Evolutionary conservation across 1,140 invertebrate genomes (phyloP), one percentile per base, ranked within the genome.

Genomic region (Brachionus paranguensis): DNA sequence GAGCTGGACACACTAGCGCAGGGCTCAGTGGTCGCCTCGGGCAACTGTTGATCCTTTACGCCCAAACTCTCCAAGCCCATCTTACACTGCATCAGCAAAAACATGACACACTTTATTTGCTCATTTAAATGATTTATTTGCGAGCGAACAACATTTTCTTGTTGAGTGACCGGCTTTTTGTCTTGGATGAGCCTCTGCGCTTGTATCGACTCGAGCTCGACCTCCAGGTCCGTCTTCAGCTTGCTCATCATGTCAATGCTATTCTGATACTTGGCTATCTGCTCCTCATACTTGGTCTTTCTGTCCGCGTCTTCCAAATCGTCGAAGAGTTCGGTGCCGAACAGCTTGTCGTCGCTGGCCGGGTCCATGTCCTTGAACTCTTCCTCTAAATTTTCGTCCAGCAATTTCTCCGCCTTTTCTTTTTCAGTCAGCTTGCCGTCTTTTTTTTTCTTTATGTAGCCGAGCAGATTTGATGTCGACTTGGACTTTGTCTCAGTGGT

Each of bases 111-210:
- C 24, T 81, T 68, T 20, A 81, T 81, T 64, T 81, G 29, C 10
- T 81, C 78, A 68, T 81, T 47, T 29, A 81, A 64, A 43, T 81
- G 78, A 24, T 37, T 81, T 64, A 81, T 64, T 41, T 81, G 78
- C 11, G 50, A 20, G 11, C 60, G 33, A 0, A 64, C 27, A 76
- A 11, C 10, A 27, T 50, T 27, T 76, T 76, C 72, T 76, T 76
- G 72, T 14, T 76, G 72, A 3, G 7, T 76, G 6, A 27, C 24
- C 12, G n/a, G 27, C 17, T 76, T 76, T 50, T 33, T 60, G 24
- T 27, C 20, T 3, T 60, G 11, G n/a, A 29, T 81, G 41, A 41
- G n/a, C 17, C 60, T 47, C 5, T 27, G 53, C n/a, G 20, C 43
- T 27, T 43, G 17, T 64, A 41, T 17, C 0, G 24, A 8, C 14